These are phyloP conservation scores for Rhinophrynus dorsalis DNA, from an alignment of 2,797 vertebrate genomes.

Conservation along the genomic window DNA sequence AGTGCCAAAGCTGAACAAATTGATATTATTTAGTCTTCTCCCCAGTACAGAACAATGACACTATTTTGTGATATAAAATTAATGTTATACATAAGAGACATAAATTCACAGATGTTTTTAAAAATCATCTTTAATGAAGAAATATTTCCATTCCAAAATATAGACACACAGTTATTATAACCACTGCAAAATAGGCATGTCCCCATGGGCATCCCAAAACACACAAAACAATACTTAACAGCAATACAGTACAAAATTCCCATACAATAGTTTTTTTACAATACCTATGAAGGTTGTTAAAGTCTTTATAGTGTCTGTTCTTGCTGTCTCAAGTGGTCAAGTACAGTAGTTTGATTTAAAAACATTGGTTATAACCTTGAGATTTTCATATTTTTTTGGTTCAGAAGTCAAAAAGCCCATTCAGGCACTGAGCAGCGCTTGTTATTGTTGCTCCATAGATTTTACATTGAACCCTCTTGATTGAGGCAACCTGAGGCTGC, in stretches of 20 bases:
- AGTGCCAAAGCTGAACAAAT: too few species aligned
- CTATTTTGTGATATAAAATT: too few species aligned
- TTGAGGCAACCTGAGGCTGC: constrained; percentile 64
- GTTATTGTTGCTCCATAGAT: constrained; percentile 59
- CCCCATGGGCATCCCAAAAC: constrained; percentile 75
- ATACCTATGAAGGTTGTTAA: constrained; percentile 75
- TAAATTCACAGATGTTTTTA: constrained; percentile 70
- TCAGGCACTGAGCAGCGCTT: constrained; percentile 64
- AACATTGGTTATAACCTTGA: constrained; percentile 69
- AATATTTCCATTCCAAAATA: constrained; percentile 87
- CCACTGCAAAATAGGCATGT: constrained; percentile 87
- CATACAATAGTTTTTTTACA: constrained; percentile 80
- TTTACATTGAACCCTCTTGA: constrained; percentile 66
- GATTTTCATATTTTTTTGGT: constrained; percentile 70
- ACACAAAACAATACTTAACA: constrained; percentile 81
- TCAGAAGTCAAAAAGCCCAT: constrained; percentile 73
- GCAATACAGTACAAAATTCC: constrained; percentile 80
- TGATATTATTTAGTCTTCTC: too few species aligned
- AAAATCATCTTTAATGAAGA: constrained; percentile 84
- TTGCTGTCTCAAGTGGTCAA: constrained; percentile 71
- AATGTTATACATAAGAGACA: too few species aligned
- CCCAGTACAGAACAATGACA: too few species aligned
- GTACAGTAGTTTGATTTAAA: constrained; percentile 72
- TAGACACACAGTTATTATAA: constrained; percentile 85
- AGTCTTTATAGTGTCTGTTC: constrained; percentile 70